Evolutionary conservation across 2,888 invertebrate species (phyloP).

Genomic region (Heliothis peltigera): DNA sequence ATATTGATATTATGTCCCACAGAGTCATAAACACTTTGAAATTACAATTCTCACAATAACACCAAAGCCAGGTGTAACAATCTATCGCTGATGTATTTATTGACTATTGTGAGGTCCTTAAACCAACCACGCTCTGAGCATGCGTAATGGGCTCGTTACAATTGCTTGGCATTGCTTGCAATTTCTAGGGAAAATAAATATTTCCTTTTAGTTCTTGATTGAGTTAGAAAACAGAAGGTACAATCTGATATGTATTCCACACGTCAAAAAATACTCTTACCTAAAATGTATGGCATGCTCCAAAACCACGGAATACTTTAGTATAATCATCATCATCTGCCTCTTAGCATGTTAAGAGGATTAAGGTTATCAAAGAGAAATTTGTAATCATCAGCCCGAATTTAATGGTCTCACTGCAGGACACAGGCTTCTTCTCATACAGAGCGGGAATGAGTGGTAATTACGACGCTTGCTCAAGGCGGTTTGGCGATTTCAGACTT

Average conservation of each 20-base stretch:
- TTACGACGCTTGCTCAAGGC: too few species aligned
- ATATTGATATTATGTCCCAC: slow-evolving; percentile 1
- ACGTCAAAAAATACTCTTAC: neutral
- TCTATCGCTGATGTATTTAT: slow-evolving; percentile 24
- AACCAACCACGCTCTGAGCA: slow-evolving; percentile 20
- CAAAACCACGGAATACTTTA: too few species aligned
- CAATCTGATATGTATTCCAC: neutral
- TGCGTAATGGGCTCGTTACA: slow-evolving; percentile 26
- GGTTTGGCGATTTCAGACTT: too few species aligned
- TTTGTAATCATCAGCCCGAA: too few species aligned
- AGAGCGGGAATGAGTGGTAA: too few species aligned
- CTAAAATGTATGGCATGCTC: neutral
- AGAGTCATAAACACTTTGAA: slow-evolving; percentile 7
- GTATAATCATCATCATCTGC: too few species aligned
- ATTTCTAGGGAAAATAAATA: slow-evolving; percentile 15
- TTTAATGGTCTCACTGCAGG: too few species aligned
- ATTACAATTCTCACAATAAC: slow-evolving; percentile 26
- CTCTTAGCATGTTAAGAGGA: too few species aligned
- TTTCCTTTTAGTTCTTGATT: slow-evolving; percentile 6
- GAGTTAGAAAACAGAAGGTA: neutral
- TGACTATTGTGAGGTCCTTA: slow-evolving; percentile 20
- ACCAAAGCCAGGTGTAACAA: slow-evolving; percentile 15
- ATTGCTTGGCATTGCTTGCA: slow-evolving; percentile 4
- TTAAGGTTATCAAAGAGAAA: too few species aligned
- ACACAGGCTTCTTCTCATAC: too few species aligned